Evolutionary conservation across 2,797 vertebrate genomes (phyloP), one percentile per base, ranked within the genome.

Genomic region (Molossus molossus): DNA sequence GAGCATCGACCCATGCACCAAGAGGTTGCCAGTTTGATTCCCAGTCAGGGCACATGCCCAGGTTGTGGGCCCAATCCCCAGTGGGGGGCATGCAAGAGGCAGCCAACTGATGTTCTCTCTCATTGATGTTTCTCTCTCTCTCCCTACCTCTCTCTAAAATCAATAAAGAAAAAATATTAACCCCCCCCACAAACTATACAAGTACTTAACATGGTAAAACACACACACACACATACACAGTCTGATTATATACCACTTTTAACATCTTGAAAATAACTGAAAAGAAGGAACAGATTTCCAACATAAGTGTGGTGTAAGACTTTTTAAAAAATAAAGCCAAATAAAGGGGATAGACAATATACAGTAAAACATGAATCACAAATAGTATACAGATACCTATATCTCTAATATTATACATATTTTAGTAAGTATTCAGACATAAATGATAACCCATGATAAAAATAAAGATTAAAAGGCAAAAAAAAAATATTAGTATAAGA

Each of bases 391-490:
- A 90, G 91, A 94, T 90, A 48, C 15, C 65, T 53, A 96, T 93
- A 91, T 77, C 10, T 25, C 48, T 89, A 94, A 25, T 40, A 94
- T 62, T n/a, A 86, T 45, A 92, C 6, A 90, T 11, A 64, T 91
- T 84, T 95, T 86, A 92, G 60, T 73, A 77, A 95, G 62, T 45
- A 83, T 69, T 95, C 70, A 95, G 21, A 65, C n/a, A 87, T 92
- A 18, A 84, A 75, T 91, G 91, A 94, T 10, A 95, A 75, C 12
- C 7, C 60, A 8, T 18, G 83, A 62, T 50, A 91, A 81, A 96
- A 94, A 79, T 65, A 75, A 93, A 94, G 72, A 94, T 81, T 75
- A 87, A 48, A 53, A 92, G 48, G 88, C 11, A 62, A 95, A 69
- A 87, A 60, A 69, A 17, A 84, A 18, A 69, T 14, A 88, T 76